These are phyloP conservation scores for Eulemur coronatus DNA, from an alignment of 2,797 vertebrate species.

Conservation along the genomic window DNA sequence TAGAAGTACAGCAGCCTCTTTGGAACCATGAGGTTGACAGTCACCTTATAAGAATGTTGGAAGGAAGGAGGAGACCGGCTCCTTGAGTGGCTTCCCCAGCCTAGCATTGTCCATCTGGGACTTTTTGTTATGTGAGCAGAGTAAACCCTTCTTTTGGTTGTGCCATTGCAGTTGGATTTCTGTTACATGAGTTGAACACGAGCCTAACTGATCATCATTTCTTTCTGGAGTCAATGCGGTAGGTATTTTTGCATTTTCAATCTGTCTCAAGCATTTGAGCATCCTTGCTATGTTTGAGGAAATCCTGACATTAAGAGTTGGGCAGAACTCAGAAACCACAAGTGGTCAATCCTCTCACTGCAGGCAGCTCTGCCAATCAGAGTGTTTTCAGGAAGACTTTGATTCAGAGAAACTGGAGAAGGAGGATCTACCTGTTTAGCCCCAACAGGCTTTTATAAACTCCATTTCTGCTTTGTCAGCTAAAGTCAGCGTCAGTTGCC, in stretches of 20 bases:
- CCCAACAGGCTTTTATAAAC: neutral
- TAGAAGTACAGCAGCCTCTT: neutral
- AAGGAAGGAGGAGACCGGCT: neutral
- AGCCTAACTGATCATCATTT: neutral
- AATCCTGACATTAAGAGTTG: neutral
- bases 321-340: neutral
- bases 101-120: neutral
- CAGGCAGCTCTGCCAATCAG: neutral
- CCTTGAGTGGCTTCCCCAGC: neutral
- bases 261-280: neutral
- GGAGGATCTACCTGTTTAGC: rapidly evolving
- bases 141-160: neutral
- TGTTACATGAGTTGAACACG: neutral
- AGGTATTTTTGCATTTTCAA: neutral
- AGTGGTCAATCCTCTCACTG: neutral
- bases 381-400: neutral
- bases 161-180: neutral
- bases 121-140: neutral
- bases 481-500: rapidly evolving
- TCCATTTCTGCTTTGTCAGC: neutral
- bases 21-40: neutral
- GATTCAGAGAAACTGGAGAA: neutral
- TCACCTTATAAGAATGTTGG: neutral
- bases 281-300: neutral
- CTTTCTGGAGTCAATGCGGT: neutral